Evolutionary conservation across 2,888 invertebrate species (phyloP).

Genomic region (Cyrtodaria siliqua): DNA sequence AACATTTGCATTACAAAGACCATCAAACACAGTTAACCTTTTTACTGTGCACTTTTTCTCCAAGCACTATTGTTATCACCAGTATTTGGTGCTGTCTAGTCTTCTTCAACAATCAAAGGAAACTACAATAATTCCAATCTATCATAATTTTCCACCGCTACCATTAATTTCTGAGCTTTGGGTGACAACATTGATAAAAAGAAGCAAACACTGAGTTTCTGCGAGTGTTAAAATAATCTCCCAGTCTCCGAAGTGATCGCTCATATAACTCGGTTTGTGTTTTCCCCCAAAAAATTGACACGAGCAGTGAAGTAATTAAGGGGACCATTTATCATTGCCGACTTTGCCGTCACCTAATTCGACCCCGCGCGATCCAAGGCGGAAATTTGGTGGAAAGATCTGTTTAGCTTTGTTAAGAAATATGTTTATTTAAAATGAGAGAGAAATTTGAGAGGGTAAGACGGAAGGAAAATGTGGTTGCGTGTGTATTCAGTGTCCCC

Average conservation of each 20-base stretch:
- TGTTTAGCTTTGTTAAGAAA: slow-evolving; percentile 66
- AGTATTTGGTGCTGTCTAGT: too few species aligned
- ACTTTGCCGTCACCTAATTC: slow-evolving; percentile 53
- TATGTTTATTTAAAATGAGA: slow-evolving; percentile 61
- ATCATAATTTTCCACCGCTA: slow-evolving; percentile 60
- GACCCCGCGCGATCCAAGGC: slow-evolving; percentile 59
- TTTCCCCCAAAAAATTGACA: slow-evolving; percentile 54
- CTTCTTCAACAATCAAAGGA: too few species aligned
- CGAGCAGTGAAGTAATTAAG: slow-evolving; percentile 63
- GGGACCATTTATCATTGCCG: slow-evolving; percentile 65
- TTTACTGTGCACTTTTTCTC: too few species aligned
- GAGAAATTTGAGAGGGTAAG: slow-evolving; percentile 49
- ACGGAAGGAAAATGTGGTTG: slow-evolving; percentile 5
- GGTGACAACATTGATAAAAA: slow-evolving; percentile 61
- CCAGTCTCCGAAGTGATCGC: slow-evolving; percentile 41
- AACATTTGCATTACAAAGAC: too few species aligned
- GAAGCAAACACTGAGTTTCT: slow-evolving; percentile 27
- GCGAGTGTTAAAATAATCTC: slow-evolving; percentile 24
- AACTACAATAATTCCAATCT: slow-evolving; percentile 30
- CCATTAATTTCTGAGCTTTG: slow-evolving; percentile 60
- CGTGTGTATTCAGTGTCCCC: not conserved
- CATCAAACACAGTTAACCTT: too few species aligned
- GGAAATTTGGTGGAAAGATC: slow-evolving; percentile 64
- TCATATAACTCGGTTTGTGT: slow-evolving; percentile 54
- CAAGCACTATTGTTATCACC: too few species aligned